These are phyloP conservation scores for Vanessa tameamea DNA, from an alignment of 1,140 invertebrate species.

Conservation along the genomic window DNA sequence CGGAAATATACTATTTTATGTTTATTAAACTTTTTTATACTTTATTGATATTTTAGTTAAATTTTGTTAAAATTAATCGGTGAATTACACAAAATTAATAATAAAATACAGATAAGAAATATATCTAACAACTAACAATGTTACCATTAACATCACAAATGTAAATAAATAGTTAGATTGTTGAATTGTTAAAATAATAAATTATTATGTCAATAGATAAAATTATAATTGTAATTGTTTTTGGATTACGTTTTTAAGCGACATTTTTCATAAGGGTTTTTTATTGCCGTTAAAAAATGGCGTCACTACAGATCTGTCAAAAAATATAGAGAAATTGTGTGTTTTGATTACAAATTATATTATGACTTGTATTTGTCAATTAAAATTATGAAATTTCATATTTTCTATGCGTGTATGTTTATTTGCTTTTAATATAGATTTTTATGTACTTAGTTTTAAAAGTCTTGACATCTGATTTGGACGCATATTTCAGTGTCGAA, in stretches of 20 bases:
- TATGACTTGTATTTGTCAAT: constrained; percentile 20
- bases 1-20: neutral
- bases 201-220: constrained; percentile 18
- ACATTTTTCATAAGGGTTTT: neutral
- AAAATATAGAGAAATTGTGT: neutral
- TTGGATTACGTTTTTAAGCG: neutral
- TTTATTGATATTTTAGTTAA: constrained; percentile 20
- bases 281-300: neutral
- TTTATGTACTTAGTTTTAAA: constrained; percentile 52
- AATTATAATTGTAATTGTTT: neutral
- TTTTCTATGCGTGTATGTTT: constrained; percentile 1
- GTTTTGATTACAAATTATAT: neutral
- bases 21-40: constrained; percentile 6
- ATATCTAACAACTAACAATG: constrained; percentile 23
- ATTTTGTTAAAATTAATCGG: constrained; percentile 1
- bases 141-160: constrained; percentile 60
- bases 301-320: neutral
- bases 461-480: constrained; percentile 69
- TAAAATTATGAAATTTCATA: constrained; percentile 14
- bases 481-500: constrained; percentile 36
- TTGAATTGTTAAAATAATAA: constrained; percentile 50
- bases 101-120: constrained; percentile 1
- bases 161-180: constrained; percentile 67
- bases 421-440: constrained; percentile 14
- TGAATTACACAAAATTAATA: neutral